A percentile compares a stretch with the other conserved stretches of the same genome.
These are phyloP conservation scores for Montipora capitata DNA, from an alignment of 92 coral and sea anemone genomes.

Conservation along the genomic window DNA sequence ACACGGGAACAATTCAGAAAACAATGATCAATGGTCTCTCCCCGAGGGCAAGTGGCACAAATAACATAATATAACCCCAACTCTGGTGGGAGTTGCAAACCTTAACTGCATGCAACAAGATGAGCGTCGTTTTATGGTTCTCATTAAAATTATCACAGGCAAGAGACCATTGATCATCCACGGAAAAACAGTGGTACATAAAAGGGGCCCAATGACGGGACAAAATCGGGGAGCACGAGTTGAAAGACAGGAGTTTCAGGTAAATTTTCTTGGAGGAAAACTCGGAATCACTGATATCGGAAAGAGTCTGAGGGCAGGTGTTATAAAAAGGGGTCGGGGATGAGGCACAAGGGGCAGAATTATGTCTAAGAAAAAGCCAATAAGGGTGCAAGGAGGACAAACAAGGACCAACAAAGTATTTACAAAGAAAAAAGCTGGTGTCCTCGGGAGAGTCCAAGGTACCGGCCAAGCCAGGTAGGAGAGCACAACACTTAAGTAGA, in stretches of 20 bases:
- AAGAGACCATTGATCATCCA: neutral
- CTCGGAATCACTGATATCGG: too few relatives aligned
- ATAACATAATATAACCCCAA: too few relatives aligned
- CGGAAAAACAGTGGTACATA: neutral
- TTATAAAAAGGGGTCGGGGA: too few relatives aligned
- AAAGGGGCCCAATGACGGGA: too few relatives aligned
- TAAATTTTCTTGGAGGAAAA: too few relatives aligned
- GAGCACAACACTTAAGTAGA: neutral
- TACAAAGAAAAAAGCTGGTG: neutral
- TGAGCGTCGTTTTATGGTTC: slow-evolving; percentile 3
- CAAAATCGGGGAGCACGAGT: too few relatives aligned
- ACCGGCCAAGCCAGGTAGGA: neutral
- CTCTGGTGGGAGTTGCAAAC: neutral
- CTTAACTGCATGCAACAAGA: neutral
- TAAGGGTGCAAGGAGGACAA: neutral
- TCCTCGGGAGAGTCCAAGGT: neutral
- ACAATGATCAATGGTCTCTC: too few relatives aligned
- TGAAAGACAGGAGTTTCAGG: too few relatives aligned
- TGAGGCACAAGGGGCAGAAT: neutral
- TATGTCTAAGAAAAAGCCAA: neutral
- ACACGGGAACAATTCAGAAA: neutral
- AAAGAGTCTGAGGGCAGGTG: too few relatives aligned
- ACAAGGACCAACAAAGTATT: neutral
- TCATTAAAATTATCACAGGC: neutral
- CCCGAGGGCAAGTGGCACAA: neutral